Percentiles rank a stretch among this genome's conserved stretches.
Conservation (phyloP, 2,888 invertebrate species). For the Conomelus anceps region DNA sequence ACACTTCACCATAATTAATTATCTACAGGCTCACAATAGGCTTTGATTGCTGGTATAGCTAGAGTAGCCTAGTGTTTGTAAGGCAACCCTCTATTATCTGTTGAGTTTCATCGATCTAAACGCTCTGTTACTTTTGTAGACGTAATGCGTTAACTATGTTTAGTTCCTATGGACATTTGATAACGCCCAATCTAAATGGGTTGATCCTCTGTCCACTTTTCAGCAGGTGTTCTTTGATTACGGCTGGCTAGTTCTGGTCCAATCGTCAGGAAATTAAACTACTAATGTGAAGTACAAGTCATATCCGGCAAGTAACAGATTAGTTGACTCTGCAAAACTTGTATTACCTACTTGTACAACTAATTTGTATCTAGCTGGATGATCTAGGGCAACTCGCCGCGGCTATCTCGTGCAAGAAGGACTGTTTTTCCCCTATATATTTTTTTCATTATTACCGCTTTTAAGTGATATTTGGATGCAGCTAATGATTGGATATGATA, state of each 20-base stretch:
- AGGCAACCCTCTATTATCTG: background rate
- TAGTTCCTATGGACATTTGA: background rate
- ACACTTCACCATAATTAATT: background rate
- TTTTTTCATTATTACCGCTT: too few species aligned
- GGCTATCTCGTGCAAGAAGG: too few species aligned
- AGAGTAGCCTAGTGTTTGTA: too few species aligned
- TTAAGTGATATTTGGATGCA: too few species aligned
- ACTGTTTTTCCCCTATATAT: too few species aligned
- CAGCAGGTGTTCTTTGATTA: background rate
- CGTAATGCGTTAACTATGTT: background rate
- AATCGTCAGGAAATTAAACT: background rate
- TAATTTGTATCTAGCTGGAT: too few species aligned
- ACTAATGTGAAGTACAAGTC: background rate
- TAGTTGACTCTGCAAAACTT: too few species aligned
- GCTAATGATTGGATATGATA: too few species aligned
- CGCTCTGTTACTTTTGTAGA: background rate
- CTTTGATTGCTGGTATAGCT: too few species aligned
- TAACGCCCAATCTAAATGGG: background rate
- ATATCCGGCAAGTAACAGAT: background rate
- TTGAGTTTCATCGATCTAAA: background rate
- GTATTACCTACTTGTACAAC: too few species aligned
- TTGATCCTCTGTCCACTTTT: background rate
- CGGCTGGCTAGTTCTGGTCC: background rate
- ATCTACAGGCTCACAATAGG: background rate
- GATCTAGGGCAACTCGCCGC: too few species aligned